Evolutionary conservation across 2,888 invertebrate species (phyloP).

Genomic region (Aleiodes alternator): DNA sequence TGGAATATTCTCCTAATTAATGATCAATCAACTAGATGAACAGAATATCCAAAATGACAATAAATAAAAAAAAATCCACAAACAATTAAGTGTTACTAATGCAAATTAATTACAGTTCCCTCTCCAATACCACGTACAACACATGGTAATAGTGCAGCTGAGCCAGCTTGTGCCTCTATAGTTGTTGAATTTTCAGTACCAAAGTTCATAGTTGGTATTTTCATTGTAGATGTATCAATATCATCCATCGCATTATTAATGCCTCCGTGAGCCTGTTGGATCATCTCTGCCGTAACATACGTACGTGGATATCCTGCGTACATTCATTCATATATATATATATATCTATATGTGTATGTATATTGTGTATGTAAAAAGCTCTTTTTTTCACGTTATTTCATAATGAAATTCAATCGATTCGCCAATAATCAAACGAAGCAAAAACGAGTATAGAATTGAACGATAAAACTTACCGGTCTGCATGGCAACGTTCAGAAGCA

Average conservation of each 20-base stretch:
- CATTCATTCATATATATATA: conserved; percentile 36
- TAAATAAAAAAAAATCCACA: conserved; percentile 61
- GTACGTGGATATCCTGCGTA: conserved; percentile 60
- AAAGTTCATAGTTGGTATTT: conserved; percentile 83
- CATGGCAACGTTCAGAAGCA: conserved; percentile 70
- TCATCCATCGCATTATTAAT: conserved; percentile 67
- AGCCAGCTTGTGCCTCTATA: conserved; percentile 89
- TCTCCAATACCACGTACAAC: conserved; percentile 91
- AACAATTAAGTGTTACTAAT: conserved; percentile 25
- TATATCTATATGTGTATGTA: conserved; percentile 48
- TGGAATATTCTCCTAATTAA: no score
- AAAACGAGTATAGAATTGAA: conserved; percentile 9
- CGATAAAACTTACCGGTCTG: conserved; percentile 68
- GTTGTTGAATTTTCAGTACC: conserved; percentile 89
- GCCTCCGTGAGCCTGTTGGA: conserved; percentile 56
- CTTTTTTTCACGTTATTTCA: conserved; percentile 35
- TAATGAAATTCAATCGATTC: conserved; percentile 22
- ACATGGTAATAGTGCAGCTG: conserved; percentile 89
- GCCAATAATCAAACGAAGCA: neutral
- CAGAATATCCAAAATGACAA: no score
- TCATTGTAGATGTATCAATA: conserved; percentile 66
- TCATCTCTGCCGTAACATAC: conserved; percentile 68
- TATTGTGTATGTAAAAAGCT: conserved; percentile 40
- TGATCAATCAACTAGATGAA: no score
- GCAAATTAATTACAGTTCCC: conserved; percentile 85